Conservation (phyloP, 2,888 invertebrate genomes). For the Ariolimax columbianus region DNA sequence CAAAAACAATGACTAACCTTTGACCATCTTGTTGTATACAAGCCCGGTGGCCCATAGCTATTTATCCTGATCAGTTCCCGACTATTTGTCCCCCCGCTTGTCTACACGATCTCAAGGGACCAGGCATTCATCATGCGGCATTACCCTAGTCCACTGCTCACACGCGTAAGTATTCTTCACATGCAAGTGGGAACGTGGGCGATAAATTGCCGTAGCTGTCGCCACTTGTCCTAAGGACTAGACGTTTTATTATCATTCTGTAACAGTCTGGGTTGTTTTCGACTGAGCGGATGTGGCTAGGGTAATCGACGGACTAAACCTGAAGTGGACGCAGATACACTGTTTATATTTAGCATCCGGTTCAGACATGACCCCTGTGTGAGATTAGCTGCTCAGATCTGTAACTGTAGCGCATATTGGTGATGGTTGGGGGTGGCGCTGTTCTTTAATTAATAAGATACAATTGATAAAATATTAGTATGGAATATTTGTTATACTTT, state of each 20-base stretch:
- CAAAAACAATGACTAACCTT: neutral
- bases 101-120: neutral
- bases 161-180: neutral
- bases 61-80: neutral
- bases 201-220: neutral
- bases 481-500: no score
- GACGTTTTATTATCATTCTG: neutral
- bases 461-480: no score
- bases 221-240: neutral
- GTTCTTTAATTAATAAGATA: no score
- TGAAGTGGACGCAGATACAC: no score
- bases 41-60: neutral
- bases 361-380: no score
- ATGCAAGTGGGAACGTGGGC: slow-evolving; percentile 19
- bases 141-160: slow-evolving; percentile 10
- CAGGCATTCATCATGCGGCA: neutral
- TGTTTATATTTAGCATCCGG: no score
- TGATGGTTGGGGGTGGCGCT: no score
- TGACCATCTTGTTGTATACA: neutral
- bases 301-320: no score
- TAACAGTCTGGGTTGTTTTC: neutral
- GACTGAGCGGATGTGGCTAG: no score
- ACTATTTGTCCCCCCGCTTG: neutral
- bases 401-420: no score
- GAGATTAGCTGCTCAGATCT: no score